A percentile compares a stretch with the other conserved stretches of the same genome.
Conservation (phyloP, 1,140 invertebrate species). For the Lepidurus apus region DNA sequence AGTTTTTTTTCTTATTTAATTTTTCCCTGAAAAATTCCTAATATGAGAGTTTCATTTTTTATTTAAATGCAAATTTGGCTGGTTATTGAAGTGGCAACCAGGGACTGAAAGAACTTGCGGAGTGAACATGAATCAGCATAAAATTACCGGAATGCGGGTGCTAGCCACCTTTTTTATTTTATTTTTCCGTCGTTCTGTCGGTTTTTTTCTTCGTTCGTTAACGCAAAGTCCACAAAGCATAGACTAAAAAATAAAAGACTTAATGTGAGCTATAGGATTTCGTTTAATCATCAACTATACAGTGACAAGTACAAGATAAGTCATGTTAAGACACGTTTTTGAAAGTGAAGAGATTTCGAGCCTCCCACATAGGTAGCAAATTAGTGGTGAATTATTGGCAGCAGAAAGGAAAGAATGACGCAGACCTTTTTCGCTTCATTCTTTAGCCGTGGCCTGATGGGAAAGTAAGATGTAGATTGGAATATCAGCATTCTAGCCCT, state of each 20-base stretch:
- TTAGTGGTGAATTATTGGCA: not conserved
- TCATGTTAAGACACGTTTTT: conserved; percentile 2
- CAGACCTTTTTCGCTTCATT: not conserved
- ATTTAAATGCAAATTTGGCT: conserved; percentile 18
- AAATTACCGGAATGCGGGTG: conserved; percentile 4
- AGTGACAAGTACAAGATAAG: not conserved
- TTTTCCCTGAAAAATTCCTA: not conserved
- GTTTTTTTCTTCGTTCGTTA: not conserved
- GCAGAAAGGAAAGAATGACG: not conserved
- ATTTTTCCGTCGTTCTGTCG: not conserved
- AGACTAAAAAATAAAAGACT: not conserved
- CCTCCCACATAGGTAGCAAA: not conserved
- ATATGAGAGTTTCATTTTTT: not conserved
- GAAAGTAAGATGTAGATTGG: conserved; percentile 11
- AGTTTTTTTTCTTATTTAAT: not conserved
- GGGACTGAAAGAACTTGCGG: not conserved
- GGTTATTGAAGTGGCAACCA: conserved; percentile 2
- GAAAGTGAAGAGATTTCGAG: not conserved
- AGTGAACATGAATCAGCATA: conserved; percentile 19
- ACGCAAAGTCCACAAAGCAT: not conserved
- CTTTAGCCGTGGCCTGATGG: not conserved
- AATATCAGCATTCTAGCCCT: conserved; percentile 14
- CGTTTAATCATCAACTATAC: conserved; percentile 11
- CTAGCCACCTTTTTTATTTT: not conserved
- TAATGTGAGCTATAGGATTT: conserved; percentile 16